Evolutionary conservation across 2,113 vertebrate species (phyloP), one percentile per base, ranked within the genome.

Genomic region (Rhinolophus sinicus): DNA sequence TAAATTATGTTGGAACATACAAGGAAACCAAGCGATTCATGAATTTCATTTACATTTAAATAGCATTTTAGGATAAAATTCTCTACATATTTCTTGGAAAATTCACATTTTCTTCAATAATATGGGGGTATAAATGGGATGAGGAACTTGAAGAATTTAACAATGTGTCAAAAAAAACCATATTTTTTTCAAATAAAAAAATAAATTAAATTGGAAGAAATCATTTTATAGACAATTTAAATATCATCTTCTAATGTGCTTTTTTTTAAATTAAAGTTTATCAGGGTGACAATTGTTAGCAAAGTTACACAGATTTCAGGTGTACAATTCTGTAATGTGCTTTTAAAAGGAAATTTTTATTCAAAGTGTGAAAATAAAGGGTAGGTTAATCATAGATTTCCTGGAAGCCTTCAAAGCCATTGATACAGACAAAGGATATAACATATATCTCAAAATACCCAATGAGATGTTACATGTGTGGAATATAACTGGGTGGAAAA

Each of bases 41-140:
- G 10, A 70, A 96, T 90, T 88, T 97, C 28, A 96, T 94, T 95
- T 93, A 40, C 26, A 88, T 6, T 86, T 93, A 88, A 93, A 50
- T 50, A 47, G 3, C 5, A 18, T 56, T 15, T 60, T 19, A 1
- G 12, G 0, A 16, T 84, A 52, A 91, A 73, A 72, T 75, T 58
- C 3, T 81, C 28, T 38, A 47, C 35, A 64, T 56, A 91, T 82
- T 54, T 85, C 15, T 82, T 76, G 15, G 4, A 5, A 90, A 85
- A 84, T 94, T 85, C 16, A 77, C 3, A 75, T 75, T 84, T 73
- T 95, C 65, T 35, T 88, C 44, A 52, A 72, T 81, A 80, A 76
- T 6, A 67, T 91, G 16, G n/a, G 47, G 2, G 18, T 67, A 73
- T 40, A 24, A 3, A 7, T 50, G 6, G 10, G 6, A 88, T 93